Conservation (phyloP, 2,113 vertebrate species). For the Epinephelus moara region DNA sequence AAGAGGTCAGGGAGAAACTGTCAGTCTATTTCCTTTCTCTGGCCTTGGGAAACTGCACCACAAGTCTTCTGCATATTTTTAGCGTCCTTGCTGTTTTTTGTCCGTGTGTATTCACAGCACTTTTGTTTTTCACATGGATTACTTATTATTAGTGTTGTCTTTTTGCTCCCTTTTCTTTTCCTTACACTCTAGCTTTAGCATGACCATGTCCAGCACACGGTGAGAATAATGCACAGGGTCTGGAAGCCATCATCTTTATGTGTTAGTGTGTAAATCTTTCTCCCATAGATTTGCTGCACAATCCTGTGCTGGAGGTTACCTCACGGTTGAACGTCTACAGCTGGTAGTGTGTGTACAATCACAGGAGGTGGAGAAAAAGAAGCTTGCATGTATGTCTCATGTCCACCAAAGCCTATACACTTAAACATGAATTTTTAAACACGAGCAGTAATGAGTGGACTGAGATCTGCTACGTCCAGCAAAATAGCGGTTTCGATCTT, state of each 20-base stretch:
- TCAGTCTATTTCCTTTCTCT: conserved; percentile 86
- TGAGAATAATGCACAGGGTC: conserved; percentile 63
- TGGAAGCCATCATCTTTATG: conserved; percentile 78
- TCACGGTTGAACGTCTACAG: conserved; percentile 50
- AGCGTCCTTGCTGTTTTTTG: conserved; percentile 73
- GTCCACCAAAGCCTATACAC: conserved; percentile 2
- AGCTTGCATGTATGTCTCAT: not conserved
- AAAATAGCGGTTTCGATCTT: not conserved
- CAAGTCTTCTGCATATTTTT: conserved; percentile 83
- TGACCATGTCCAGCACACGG: conserved; percentile 38
- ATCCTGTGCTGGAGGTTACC: conserved; percentile 44
- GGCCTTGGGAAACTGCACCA: conserved; percentile 87
- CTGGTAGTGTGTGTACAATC: conserved; percentile 41
- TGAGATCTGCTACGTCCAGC: not conserved
- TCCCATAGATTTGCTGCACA: conserved; percentile 59
- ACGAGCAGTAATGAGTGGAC: not conserved
- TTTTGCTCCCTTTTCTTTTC: not conserved
- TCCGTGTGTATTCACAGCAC: conserved; percentile 61
- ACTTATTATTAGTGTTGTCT: conserved; percentile 66
- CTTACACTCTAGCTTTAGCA: conserved; percentile 24
- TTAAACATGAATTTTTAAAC: not conserved
- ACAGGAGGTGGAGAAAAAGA: not conserved
- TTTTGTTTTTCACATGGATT: conserved; percentile 74
- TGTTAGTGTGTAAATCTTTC: conserved; percentile 60
- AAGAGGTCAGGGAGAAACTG: conserved; percentile 85